Percentiles rank a stretch among this genome's conserved stretches.
Conservation (phyloP, 2,888 invertebrate species). For the Trichopoda pennipes region DNA sequence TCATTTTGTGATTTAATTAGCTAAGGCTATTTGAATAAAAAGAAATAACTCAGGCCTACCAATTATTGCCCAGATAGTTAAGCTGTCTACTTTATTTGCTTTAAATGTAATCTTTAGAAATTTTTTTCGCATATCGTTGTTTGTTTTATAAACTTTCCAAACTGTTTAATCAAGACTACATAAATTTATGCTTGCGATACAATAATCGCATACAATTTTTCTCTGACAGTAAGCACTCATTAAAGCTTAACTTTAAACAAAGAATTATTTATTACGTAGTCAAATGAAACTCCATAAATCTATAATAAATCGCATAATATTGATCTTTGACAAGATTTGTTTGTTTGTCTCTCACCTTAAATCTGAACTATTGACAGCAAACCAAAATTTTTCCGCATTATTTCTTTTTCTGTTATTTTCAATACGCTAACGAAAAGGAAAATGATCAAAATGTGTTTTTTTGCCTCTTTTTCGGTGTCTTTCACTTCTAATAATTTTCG, state of each 20-base stretch:
- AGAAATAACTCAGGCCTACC: too few relatives aligned
- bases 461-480: constrained; percentile 30
- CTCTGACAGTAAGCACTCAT: not conserved
- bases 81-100: too few relatives aligned
- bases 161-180: too few relatives aligned
- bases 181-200: too few relatives aligned
- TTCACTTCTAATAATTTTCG: constrained; percentile 29
- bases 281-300: constrained; percentile 25
- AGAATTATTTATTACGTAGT: constrained; percentile 45
- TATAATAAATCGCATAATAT: constrained; percentile 27
- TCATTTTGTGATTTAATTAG: too few relatives aligned
- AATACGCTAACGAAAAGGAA: constrained; percentile 4
- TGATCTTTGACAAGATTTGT: constrained; percentile 47
- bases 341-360: not conserved
- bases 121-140: too few relatives aligned
- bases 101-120: too few relatives aligned
- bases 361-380: constrained; percentile 22
- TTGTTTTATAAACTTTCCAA: too few relatives aligned
- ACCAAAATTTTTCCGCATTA: constrained; percentile 35
- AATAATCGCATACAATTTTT: too few relatives aligned
- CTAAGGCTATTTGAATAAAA: too few relatives aligned
- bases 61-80: too few relatives aligned
- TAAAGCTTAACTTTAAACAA: constrained; percentile 22
- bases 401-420: not conserved
- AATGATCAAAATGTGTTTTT: not conserved